A percentile compares a stretch with the other conserved stretches of the same genome.
phyloP scores from a whole-genome alignment of 2,113 vertebrate genomes.

The Sitta europaea region DNA sequence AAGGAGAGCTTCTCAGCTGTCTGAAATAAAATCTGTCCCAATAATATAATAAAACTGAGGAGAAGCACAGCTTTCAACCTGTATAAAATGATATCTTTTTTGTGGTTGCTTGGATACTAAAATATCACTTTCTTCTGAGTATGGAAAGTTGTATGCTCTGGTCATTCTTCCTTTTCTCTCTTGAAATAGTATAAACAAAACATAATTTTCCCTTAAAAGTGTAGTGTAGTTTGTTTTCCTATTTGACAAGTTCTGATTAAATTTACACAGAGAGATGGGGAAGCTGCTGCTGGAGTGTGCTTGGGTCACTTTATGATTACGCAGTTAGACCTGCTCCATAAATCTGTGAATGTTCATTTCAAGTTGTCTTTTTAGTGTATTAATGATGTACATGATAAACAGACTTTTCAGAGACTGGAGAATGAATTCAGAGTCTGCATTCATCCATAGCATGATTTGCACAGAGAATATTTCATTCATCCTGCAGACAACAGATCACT shows the following conservation, averaged over 20 bases:
- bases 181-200: not conserved
- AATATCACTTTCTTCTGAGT: not conserved
- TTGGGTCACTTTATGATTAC: not conserved
- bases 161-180: not conserved
- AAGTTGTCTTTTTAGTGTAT: not conserved
- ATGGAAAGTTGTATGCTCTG: not conserved
- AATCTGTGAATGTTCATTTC: not conserved
- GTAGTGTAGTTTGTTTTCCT: not conserved
- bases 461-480: not conserved
- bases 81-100: not conserved
- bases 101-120: slow-evolving; percentile 10
- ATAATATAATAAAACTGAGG: not conserved
- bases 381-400: not conserved
- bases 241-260: not conserved
- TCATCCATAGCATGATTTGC: not conserved
- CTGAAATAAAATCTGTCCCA: not conserved
- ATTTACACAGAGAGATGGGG: not conserved
- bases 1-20: not conserved
- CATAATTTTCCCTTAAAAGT: not conserved
- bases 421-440: not conserved
- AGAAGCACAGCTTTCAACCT: not conserved
- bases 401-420: not conserved
- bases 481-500: not conserved
- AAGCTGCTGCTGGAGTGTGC: not conserved
- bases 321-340: not conserved